Conservation (phyloP, 2,797 vertebrate species). For the Coracias cyanogaster region DNA sequence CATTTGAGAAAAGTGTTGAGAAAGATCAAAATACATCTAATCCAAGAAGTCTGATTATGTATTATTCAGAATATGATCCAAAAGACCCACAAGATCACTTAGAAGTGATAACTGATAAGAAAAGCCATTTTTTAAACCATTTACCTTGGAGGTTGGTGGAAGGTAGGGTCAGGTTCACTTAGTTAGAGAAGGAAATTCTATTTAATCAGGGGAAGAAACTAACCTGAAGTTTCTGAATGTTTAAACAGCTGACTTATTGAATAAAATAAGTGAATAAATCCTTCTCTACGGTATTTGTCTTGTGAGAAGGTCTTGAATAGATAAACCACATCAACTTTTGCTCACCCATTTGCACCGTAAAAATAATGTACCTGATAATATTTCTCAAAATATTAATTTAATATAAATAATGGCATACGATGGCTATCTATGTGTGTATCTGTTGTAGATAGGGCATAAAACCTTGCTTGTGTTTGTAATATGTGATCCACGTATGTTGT, state of each 20-base stretch:
- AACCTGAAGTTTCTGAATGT: neutral
- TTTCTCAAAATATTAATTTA: neutral
- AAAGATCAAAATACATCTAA: neutral
- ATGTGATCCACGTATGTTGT: neutral
- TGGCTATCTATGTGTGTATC: neutral
- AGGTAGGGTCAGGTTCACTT: neutral
- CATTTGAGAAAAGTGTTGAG: neutral
- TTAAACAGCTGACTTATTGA: neutral
- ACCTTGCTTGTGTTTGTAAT: neutral
- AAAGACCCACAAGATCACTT: neutral
- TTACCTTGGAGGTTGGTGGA: neutral
- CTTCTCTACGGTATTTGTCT: neutral
- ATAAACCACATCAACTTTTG: neutral
- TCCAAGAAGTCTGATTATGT: neutral
- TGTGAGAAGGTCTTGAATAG: neutral
- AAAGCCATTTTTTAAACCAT: neutral
- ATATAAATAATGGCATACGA: neutral
- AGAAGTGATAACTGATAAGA: neutral
- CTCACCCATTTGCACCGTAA: neutral
- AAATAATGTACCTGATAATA: neutral
- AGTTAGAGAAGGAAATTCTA: neutral
- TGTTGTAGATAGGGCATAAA: neutral
- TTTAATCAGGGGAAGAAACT: neutral
- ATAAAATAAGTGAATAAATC: neutral
- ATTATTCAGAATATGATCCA: neutral